phyloP scores from a whole-genome alignment of 2,113 vertebrate species.

The Dinomys branickii region DNA sequence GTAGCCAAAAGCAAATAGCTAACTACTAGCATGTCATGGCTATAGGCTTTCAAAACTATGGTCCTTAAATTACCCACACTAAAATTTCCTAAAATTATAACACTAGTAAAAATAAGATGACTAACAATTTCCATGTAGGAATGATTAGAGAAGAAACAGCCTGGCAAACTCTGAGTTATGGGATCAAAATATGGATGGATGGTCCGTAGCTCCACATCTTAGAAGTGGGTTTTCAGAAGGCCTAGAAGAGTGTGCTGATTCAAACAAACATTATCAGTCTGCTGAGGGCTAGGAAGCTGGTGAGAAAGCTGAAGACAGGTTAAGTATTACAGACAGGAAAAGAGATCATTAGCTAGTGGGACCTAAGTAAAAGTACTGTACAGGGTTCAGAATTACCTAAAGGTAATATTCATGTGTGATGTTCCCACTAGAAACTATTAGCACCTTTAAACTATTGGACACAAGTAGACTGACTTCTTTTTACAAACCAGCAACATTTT shows the following conservation, averaged over 20 bases:
- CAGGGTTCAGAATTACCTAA: conserved; percentile 52
- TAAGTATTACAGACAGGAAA: background rate
- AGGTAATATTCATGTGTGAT: conserved; percentile 15
- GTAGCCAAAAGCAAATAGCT: conserved; percentile 29
- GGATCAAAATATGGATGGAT: background rate
- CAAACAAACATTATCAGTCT: background rate
- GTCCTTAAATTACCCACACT: conserved; percentile 43
- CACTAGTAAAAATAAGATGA: background rate
- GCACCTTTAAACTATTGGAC: conserved; percentile 20
- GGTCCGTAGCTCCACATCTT: background rate
- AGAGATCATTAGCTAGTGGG: background rate
- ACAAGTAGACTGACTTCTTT: conserved; percentile 39
- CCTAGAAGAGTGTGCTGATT: background rate
- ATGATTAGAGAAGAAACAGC: background rate
- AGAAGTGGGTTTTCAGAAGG: background rate
- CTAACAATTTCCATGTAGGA: background rate
- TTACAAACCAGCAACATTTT: conserved; percentile 44
- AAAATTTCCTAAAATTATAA: conserved; percentile 65
- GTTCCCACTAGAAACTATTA: conserved; percentile 65
- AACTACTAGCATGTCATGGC: background rate
- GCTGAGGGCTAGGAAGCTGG: background rate
- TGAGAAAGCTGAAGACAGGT: background rate
- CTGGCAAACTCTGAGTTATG: background rate
- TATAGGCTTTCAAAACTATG: conserved; percentile 41
- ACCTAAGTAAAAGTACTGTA: conserved; percentile 46